Conservation (phyloP, 2,113 vertebrate species). For the Pteropus alecto region DNA sequence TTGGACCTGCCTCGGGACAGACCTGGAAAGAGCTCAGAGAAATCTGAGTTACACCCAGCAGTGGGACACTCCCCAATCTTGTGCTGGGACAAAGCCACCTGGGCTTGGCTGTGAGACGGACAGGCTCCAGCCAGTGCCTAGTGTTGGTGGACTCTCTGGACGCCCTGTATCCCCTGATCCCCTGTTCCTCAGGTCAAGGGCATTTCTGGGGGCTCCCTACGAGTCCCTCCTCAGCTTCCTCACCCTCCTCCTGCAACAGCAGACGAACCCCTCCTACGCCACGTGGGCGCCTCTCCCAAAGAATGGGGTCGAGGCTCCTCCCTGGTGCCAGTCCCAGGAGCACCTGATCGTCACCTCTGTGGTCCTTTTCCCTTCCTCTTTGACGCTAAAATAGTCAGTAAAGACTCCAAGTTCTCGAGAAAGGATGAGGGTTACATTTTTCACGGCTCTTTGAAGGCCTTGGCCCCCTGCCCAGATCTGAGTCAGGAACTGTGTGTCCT, state of each 20-base stretch:
- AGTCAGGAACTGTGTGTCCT: slow-evolving; percentile 63
- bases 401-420: neutral
- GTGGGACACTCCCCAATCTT: neutral
- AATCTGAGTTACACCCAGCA: slow-evolving; percentile 9
- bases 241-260: neutral
- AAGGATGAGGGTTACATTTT: slow-evolving; percentile 9
- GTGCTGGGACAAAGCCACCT: neutral
- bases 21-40: neutral
- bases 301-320: neutral
- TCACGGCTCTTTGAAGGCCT: slow-evolving; percentile 51
- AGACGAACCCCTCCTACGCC: neutral
- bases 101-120: neutral
- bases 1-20: neutral
- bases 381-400: slow-evolving; percentile 31
- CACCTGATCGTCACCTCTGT: neutral
- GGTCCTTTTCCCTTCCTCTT: neutral
- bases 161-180: neutral
- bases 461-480: slow-evolving; percentile 59
- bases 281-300: neutral
- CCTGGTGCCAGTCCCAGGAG: neutral
- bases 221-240: neutral
- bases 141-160: neutral
- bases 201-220: slow-evolving; percentile 18
- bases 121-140: neutral
- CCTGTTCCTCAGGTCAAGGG: neutral